phyloP scores from a whole-genome alignment of 2,113 vertebrate species.

The Mobula birostris region DNA sequence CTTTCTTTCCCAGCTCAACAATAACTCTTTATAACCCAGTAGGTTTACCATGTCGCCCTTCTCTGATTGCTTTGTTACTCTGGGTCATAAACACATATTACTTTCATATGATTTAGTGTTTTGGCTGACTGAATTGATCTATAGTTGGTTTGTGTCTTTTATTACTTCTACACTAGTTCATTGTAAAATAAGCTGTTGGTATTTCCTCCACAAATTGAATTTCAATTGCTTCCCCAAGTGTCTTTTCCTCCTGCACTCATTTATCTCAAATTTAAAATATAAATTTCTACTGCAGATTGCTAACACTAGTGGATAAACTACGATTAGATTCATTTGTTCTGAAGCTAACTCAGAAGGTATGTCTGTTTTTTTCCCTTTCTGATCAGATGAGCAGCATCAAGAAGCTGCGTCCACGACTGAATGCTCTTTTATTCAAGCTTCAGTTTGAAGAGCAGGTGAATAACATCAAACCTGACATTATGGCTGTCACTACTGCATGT shows the following conservation, averaged over 20 bases:
- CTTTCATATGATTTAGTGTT: constrained; percentile 47
- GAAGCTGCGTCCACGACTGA: constrained; percentile 79
- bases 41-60: constrained; percentile 40
- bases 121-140: constrained; percentile 49
- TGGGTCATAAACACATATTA: constrained; percentile 47
- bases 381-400: constrained; percentile 90
- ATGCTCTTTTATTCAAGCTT: constrained; percentile 89
- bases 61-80: constrained; percentile 46
- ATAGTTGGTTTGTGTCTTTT: constrained; percentile 51
- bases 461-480: constrained; percentile 87
- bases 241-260: constrained; percentile 50
- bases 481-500: constrained; percentile 84
- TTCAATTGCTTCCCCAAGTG: constrained; percentile 48
- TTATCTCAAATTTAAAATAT: constrained; percentile 55
- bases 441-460: constrained; percentile 96
- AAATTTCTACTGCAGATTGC: constrained; percentile 56
- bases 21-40: neutral
- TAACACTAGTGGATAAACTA: constrained; percentile 61
- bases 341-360: constrained; percentile 52
- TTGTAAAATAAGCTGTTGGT: constrained; percentile 43
- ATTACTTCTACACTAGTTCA: constrained; percentile 49
- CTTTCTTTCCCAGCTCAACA: neutral
- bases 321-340: constrained; percentile 50
- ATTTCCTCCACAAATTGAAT: constrained; percentile 45
- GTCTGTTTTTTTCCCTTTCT: constrained; percentile 53